Evolutionary conservation across 2,797 vertebrate species (phyloP), one percentile per base, ranked within the genome.

Genomic region (Miichthys miiuy): DNA sequence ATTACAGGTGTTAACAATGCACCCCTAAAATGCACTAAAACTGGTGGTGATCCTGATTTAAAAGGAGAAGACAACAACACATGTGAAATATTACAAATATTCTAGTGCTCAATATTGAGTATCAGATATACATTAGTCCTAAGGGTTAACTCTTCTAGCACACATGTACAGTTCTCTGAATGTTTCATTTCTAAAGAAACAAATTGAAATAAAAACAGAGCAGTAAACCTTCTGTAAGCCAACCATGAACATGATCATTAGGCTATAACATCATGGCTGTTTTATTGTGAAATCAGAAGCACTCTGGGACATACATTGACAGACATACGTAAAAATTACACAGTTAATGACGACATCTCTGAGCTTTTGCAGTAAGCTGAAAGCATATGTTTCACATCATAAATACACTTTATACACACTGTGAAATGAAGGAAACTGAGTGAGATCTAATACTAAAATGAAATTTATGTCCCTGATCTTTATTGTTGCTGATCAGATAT

Each of bases 261-360:
- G 4, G 52, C 5, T n/a, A 9, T 10, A 51, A 1, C 30, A 34
- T 51, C 47, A 47, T 8, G 20, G 54, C 2, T 30, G 1, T 42
- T 41, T 64, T 50, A n/a, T 57, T 64, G 18, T 30, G 17, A 76
- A 77, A 56, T 50, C 21, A 58, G 51, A 14, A 44, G 6, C 13
- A 14, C 42, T 48, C 11, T 27, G 17, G 47, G 23, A 41, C 34
- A 38, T 38, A 38, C 34, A 9, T 38, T 38, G 27, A n/a, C 11
- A 55, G 16, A 11, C 27, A 41, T 5, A 20, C 17, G 25, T 11
- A 42, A 46, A 25, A 14, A 54, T 10, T 16, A 50, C 21, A 74
- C 34, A 65, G 25, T 14, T 47, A 25, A 41, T 27, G 17, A 57
- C 11, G 16, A 38, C 25, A 56, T n/a, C 16, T 8, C 1, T 47